Evolutionary conservation across 2,797 vertebrate species (phyloP).

Genomic region (Hypotaenidia okinawae): DNA sequence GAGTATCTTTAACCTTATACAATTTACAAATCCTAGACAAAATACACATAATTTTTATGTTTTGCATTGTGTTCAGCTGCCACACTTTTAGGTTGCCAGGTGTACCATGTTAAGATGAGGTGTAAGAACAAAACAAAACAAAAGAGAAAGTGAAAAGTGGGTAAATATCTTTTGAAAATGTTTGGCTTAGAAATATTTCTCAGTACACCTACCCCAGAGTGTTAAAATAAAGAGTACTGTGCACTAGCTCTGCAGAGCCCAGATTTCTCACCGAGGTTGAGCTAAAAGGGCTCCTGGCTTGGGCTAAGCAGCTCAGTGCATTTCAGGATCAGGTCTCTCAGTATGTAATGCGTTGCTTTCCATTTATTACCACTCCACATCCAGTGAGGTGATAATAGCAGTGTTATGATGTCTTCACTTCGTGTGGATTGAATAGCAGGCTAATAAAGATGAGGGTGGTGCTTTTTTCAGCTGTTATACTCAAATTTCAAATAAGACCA

Average conservation of each 20-base stretch:
- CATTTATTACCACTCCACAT: constrained; percentile 47
- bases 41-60: background rate
- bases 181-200: background rate
- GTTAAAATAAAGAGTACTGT: background rate
- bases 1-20: background rate
- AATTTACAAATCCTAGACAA: background rate
- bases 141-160: background rate
- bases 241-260: background rate
- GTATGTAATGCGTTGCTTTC: constrained; percentile 42
- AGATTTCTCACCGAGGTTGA: background rate
- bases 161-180: background rate
- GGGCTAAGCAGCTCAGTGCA: background rate
- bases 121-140: background rate
- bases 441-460: constrained; percentile 34
- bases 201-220: background rate
- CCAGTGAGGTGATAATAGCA: constrained; percentile 41
- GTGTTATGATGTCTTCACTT: constrained; percentile 51
- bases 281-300: background rate
- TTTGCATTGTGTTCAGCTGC: background rate
- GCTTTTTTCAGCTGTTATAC: constrained; percentile 41
- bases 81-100: background rate
- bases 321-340: constrained; percentile 10
- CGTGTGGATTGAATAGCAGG: constrained; percentile 29
- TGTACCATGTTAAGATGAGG: background rate
- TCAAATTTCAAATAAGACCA: constrained; percentile 47